Evolutionary conservation across 2,113 vertebrate genomes (phyloP).

Genomic region (Chionodraco myersi): DNA sequence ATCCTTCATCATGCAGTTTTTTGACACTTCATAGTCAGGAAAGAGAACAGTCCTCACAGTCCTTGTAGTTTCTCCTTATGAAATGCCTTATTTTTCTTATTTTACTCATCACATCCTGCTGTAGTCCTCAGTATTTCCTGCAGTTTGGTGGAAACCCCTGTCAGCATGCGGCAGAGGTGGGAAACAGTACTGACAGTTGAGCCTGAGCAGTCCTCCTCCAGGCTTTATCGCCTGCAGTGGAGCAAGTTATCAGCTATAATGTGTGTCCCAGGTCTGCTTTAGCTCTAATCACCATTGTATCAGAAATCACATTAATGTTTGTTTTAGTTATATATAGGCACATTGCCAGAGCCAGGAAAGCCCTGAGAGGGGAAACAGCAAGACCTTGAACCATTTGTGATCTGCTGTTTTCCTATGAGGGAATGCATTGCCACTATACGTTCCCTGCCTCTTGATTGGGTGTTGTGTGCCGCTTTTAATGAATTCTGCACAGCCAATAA

Average conservation of each 20-base stretch:
- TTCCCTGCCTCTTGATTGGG: constrained; percentile 54
- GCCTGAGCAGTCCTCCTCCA: constrained; percentile 41
- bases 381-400: constrained; percentile 59
- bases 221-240: constrained; percentile 42
- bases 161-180: constrained; percentile 28
- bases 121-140: constrained; percentile 28
- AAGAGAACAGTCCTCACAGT: neutral
- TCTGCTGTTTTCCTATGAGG: constrained; percentile 31
- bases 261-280: constrained; percentile 48
- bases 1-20: constrained; percentile 2
- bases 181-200: constrained; percentile 55
- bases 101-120: neutral
- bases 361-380: constrained; percentile 6
- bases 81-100: neutral
- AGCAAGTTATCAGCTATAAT: constrained; percentile 46
- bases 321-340: constrained; percentile 22
- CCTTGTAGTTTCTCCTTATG: constrained; percentile 5
- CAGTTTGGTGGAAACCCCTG: constrained; percentile 33
- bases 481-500: constrained; percentile 27
- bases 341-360: constrained; percentile 6
- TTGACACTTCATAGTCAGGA: neutral
- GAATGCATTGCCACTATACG: constrained; percentile 7
- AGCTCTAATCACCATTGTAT: constrained; percentile 9
- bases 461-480: constrained; percentile 47
- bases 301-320: constrained; percentile 32